Conservation (phyloP, 2,113 vertebrate genomes). For the Bos taurus region ARS-UCD2.0 NC_037345.1:17367001-17367500, state of each 20-base stretch:
- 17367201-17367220: neutral
- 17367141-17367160: neutral
- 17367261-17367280: neutral
- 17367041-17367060: neutral
- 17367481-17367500: neutral
- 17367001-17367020: neutral
- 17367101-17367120: neutral
- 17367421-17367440: neutral
- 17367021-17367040: fast-evolving
- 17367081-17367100: fast-evolving
- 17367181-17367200: neutral
- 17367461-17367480: neutral
- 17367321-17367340: too few species aligned
- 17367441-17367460: neutral
- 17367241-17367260: neutral
- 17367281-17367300: neutral
- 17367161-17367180: neutral
- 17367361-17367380: fast-evolving
- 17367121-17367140: neutral
- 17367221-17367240: neutral
- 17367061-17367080: neutral
- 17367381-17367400: neutral
- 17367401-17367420: neutral
- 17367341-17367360: neutral
- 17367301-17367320: neutral